Evolutionary conservation across 2,797 vertebrate species (phyloP).

Genomic region (Poecilia gillii): DNA sequence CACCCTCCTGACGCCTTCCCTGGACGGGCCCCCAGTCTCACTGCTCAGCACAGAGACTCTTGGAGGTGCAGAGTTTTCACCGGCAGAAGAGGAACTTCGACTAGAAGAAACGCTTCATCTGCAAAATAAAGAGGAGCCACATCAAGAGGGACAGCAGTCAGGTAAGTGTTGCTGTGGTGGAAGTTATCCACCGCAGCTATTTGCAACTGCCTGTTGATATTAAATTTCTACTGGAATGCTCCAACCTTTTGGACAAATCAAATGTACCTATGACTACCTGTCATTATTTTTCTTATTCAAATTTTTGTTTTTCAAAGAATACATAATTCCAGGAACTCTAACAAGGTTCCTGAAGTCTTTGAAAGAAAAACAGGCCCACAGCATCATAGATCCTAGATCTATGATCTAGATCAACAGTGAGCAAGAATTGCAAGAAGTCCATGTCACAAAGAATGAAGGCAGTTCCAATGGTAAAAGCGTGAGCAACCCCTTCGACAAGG

Average conservation of each 20-base stretch:
- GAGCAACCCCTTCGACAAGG: neutral
- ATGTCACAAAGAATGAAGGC: neutral
- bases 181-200: neutral
- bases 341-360: too few relatives aligned
- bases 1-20: slow-evolving; percentile 67
- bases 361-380: too few relatives aligned
- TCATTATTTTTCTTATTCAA: neutral
- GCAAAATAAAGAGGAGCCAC: slow-evolving; percentile 28
- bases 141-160: slow-evolving; percentile 46
- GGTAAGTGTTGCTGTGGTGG: slow-evolving; percentile 19
- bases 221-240: neutral
- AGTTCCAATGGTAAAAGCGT: neutral
- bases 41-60: slow-evolving; percentile 59
- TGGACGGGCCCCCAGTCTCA: slow-evolving; percentile 44
- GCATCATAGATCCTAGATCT: neutral
- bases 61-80: slow-evolving; percentile 49
- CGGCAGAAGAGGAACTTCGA: slow-evolving; percentile 27
- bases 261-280: neutral
- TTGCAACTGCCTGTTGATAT: neutral
- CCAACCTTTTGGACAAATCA: neutral
- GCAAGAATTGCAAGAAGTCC: neutral
- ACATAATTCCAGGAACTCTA: neutral
- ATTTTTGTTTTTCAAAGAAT: neutral
- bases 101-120: slow-evolving; percentile 36
- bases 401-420: neutral